Evolutionary conservation across 2,888 invertebrate genomes (phyloP).

Genomic region (Drosophila crucigera): DNA sequence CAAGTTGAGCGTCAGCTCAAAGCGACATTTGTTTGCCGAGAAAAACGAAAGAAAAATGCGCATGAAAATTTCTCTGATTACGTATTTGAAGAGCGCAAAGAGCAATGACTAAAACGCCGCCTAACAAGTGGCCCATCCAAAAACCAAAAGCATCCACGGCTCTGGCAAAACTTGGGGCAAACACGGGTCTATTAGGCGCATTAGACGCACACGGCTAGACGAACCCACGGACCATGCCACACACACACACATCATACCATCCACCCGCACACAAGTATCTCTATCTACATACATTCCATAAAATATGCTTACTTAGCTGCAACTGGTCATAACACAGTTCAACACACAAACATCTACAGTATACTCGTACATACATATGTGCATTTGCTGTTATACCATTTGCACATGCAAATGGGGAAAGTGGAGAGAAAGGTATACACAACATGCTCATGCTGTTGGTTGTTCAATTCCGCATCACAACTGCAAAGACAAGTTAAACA

Average conservation of each 20-base stretch:
- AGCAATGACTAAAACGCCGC: constrained; percentile 13
- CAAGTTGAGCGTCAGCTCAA: constrained; percentile 70
- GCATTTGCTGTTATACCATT: constrained; percentile 37
- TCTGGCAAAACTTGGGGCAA: constrained; percentile 64
- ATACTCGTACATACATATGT: constrained; percentile 30
- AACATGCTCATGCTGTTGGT: constrained; percentile 1
- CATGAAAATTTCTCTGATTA: constrained; percentile 77
- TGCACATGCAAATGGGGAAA: constrained; percentile 48
- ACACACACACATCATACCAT: not conserved
- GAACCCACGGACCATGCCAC: not conserved
- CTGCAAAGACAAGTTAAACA: not conserved
- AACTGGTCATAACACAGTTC: constrained; percentile 51
- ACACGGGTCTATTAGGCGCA: constrained; percentile 77
- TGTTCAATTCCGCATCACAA: not conserved
- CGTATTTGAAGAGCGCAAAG: constrained; percentile 65
- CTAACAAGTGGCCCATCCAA: constrained; percentile 29
- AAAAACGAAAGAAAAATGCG: constrained; percentile 65
- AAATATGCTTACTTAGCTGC: constrained; percentile 47
- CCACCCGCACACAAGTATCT: not conserved
- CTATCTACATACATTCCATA: constrained; percentile 31
- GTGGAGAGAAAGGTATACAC: not conserved
- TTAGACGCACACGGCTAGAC: constrained; percentile 63
- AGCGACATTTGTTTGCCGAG: constrained; percentile 62
- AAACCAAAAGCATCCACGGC: constrained; percentile 4
- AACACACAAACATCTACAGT: constrained; percentile 17